Percentiles rank a stretch among this genome's conserved stretches.
These are phyloP conservation scores for Drosophila melanica DNA, from an alignment of 1,140 invertebrate species.

Conservation along the genomic window DNA sequence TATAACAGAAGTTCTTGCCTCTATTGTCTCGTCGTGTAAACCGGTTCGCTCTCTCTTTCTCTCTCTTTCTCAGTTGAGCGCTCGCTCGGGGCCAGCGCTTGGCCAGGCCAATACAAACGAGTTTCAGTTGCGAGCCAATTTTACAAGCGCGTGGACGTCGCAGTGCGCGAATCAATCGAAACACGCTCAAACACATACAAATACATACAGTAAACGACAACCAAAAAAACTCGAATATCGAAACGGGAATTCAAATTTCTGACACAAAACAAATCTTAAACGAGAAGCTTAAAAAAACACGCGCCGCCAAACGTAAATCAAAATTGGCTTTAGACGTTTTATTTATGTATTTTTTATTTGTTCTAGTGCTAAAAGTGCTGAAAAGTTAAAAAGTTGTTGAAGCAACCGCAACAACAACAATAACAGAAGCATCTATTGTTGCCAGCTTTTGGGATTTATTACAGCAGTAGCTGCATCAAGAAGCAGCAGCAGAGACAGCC, in stretches of 20 bases:
- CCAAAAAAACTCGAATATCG: constrained; percentile 12
- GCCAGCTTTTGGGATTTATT: constrained; percentile 8
- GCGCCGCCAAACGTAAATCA: constrained; percentile 13
- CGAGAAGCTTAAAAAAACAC: background rate
- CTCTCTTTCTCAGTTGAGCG: background rate
- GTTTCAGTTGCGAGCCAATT: constrained; percentile 75
- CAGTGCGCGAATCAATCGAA: constrained; percentile 35
- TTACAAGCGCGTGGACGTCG: constrained; percentile 67
- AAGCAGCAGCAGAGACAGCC: too few species aligned
- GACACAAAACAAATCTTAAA: background rate
- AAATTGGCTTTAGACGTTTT: constrained; percentile 5
- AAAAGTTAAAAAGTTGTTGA: constrained; percentile 9
- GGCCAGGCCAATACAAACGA: constrained; percentile 63
- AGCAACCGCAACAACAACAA: background rate
- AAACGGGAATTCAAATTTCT: constrained; percentile 33
- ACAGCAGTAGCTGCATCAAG: background rate
- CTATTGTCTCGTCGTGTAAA: constrained; percentile 38
- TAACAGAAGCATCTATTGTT: background rate
- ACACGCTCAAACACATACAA: background rate
- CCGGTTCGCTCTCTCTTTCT: constrained; percentile 35
- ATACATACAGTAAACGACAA: background rate
- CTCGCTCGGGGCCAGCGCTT: constrained; percentile 18
- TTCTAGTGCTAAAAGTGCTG: background rate
- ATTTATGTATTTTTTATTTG: constrained; percentile 8
- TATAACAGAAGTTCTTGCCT: constrained; percentile 65